Conservation (phyloP, 2,113 vertebrate genomes). For the Sciurus niger region DNA sequence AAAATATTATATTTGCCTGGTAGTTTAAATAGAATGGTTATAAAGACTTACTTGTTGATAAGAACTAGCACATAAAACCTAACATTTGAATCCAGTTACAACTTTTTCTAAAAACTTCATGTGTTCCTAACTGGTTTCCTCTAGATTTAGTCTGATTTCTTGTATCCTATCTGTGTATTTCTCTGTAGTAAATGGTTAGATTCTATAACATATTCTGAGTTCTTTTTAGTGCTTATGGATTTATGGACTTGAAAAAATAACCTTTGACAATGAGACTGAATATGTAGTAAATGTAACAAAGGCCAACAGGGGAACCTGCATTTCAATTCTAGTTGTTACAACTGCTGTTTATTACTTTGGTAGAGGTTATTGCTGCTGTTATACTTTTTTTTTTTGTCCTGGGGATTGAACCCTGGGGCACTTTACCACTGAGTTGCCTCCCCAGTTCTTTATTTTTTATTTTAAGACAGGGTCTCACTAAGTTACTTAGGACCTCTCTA, state of each 20-base stretch:
- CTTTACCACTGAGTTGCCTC: not conserved
- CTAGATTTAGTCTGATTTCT: slow-evolving; percentile 59
- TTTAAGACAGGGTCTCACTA: not conserved
- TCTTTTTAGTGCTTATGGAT: slow-evolving; percentile 65
- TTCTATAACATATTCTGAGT: not conserved
- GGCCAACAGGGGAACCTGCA: not conserved
- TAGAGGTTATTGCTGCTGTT: slow-evolving; percentile 11
- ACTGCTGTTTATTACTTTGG: slow-evolving; percentile 12
- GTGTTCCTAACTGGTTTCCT: slow-evolving; percentile 58
- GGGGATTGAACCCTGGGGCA: not conserved
- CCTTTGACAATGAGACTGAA: slow-evolving; percentile 12
- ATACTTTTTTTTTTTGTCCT: not conserved
- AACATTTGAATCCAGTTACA: slow-evolving; percentile 7
- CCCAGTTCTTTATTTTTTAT: not conserved
- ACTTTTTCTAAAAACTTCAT: slow-evolving; percentile 52
- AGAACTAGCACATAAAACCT: slow-evolving; percentile 48
- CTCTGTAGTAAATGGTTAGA: slow-evolving; percentile 25
- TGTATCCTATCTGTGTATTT: slow-evolving; percentile 11
- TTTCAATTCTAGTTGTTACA: slow-evolving; percentile 1
- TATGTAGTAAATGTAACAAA: slow-evolving; percentile 37
- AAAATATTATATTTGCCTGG: slow-evolving; percentile 21
- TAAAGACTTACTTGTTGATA: slow-evolving; percentile 56
- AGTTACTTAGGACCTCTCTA: not conserved
- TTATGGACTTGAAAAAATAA: slow-evolving; percentile 47
- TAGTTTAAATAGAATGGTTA: slow-evolving; percentile 61